Evolutionary conservation across 1,140 invertebrate species (phyloP).

Genomic region (Dolichoris vasculosae): DNA sequence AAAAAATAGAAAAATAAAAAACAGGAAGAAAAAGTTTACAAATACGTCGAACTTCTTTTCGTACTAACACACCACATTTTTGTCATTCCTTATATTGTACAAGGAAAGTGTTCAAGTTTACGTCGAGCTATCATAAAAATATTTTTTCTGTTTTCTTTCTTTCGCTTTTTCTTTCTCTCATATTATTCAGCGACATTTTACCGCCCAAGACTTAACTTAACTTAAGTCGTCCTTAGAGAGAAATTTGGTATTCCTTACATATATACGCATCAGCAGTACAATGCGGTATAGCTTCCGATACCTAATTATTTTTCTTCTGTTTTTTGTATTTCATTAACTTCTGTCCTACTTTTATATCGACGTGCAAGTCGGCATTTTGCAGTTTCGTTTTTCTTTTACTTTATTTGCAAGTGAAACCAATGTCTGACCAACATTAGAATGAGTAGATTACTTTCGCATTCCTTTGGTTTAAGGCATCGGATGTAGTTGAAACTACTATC

Average conservation of each 20-base stretch:
- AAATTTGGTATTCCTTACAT: constrained; percentile 57
- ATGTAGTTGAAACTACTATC: constrained; percentile 45
- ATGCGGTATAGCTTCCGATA: constrained; percentile 37
- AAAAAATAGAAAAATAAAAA: constrained; percentile 40
- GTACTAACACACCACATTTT: constrained; percentile 27
- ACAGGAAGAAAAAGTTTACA: constrained; percentile 34
- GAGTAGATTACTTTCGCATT: constrained; percentile 48
- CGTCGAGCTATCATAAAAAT: constrained; percentile 68
- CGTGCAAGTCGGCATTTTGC: not conserved
- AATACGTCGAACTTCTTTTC: constrained; percentile 17
- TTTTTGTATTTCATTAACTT: not conserved
- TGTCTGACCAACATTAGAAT: constrained; percentile 43
- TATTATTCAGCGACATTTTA: constrained; percentile 63
- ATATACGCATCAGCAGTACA: constrained; percentile 54
- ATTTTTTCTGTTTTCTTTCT: constrained; percentile 59
- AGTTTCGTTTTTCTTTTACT: constrained; percentile 16
- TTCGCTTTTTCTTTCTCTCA: constrained; percentile 46
- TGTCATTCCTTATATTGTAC: constrained; percentile 34
- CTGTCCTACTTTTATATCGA: not conserved
- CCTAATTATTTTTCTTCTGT: constrained; percentile 21
- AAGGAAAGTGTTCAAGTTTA: constrained; percentile 51
- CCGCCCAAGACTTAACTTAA: constrained; percentile 58
- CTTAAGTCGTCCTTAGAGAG: constrained; percentile 57
- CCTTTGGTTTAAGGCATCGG: constrained; percentile 52
- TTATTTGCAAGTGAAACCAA: constrained; percentile 29